These are phyloP conservation scores for Bruchidius siliquastri DNA, from an alignment of 2,888 invertebrate species.

Conservation along the genomic window DNA sequence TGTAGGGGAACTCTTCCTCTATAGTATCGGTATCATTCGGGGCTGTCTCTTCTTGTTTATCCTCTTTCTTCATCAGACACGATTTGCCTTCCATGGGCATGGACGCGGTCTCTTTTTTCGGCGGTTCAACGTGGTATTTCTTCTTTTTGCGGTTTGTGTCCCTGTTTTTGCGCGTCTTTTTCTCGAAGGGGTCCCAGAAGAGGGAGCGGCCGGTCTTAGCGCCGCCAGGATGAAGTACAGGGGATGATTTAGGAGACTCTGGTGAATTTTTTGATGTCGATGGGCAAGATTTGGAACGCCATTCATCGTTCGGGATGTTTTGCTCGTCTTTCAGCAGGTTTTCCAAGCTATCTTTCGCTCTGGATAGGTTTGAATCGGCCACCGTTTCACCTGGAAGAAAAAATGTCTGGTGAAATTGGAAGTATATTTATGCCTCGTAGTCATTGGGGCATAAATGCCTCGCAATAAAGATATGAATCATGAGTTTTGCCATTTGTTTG, in stretches of 20 bases:
- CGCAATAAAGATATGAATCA: no score
- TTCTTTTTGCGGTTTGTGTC: slow-evolving; percentile 33
- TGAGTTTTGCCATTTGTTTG: no score
- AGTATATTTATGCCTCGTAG: no score
- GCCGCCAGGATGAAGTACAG: slow-evolving; percentile 17
- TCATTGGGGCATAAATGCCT: no score
- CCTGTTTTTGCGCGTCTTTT: slow-evolving; percentile 33
- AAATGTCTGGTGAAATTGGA: neutral
- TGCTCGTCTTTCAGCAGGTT: slow-evolving; percentile 33
- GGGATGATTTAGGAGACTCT: slow-evolving; percentile 27
- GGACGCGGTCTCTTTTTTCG: slow-evolving; percentile 19
- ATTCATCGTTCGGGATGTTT: slow-evolving; percentile 18
- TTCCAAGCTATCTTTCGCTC: slow-evolving; percentile 39
- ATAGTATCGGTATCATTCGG: slow-evolving; percentile 15
- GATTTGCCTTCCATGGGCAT: slow-evolving; percentile 20
- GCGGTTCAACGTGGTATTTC: slow-evolving; percentile 11
- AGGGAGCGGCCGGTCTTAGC: slow-evolving; percentile 27
- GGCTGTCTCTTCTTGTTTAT: slow-evolving; percentile 3
- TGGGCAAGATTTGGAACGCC: slow-evolving; percentile 12
- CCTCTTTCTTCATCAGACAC: slow-evolving; percentile 15
- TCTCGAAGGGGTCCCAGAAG: slow-evolving; percentile 41
- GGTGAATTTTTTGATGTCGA: slow-evolving; percentile 18
- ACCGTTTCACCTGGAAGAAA: slow-evolving; percentile 9
- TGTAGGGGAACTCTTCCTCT: slow-evolving; percentile 25
- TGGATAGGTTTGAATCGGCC: slow-evolving; percentile 24